These are phyloP conservation scores for Drosophila incognita DNA, from an alignment of 2,888 invertebrate genomes.

Conservation along the genomic window DNA sequence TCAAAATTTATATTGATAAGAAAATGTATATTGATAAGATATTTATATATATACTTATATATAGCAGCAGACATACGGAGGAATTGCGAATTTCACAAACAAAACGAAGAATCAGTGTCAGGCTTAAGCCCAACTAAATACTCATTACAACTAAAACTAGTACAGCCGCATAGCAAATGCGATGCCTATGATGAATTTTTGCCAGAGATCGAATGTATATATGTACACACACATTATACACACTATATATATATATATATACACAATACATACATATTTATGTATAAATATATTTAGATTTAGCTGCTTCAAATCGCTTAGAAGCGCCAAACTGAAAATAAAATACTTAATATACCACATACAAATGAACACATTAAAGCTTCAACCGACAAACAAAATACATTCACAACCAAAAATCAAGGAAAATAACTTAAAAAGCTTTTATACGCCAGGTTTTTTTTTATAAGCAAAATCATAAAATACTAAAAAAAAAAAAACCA, in stretches of 20 bases:
- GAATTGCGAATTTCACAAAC: constrained; percentile 57
- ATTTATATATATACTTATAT: constrained; percentile 56
- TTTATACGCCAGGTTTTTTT: constrained; percentile 77
- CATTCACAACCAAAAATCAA: constrained; percentile 17
- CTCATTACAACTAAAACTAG: constrained; percentile 26
- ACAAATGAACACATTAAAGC: constrained; percentile 34
- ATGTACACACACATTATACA: constrained; percentile 27
- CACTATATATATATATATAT: constrained; percentile 41
- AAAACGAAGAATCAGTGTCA: constrained; percentile 28
- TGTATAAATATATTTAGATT: constrained; percentile 23
- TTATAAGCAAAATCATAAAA: constrained; percentile 61
- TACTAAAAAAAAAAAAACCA: constrained; percentile 48
- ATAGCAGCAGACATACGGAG: constrained; percentile 47
- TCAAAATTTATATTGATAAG: constrained; percentile 67
- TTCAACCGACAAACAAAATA: constrained; percentile 22
- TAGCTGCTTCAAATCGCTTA: constrained; percentile 54
- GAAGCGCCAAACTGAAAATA: constrained; percentile 52
- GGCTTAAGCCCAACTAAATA: constrained; percentile 32
- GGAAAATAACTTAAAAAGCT: constrained; percentile 60
- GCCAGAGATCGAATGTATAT: constrained; percentile 62
- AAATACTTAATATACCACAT: constrained; percentile 30
- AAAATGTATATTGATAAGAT: constrained; percentile 36
- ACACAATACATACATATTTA: constrained; percentile 45
- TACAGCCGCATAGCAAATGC: constrained; percentile 14
- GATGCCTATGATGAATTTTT: constrained; percentile 49